These are phyloP conservation scores for Dasypogon diadema DNA, from an alignment of 2,888 invertebrate genomes.

Conservation along the genomic window DNA sequence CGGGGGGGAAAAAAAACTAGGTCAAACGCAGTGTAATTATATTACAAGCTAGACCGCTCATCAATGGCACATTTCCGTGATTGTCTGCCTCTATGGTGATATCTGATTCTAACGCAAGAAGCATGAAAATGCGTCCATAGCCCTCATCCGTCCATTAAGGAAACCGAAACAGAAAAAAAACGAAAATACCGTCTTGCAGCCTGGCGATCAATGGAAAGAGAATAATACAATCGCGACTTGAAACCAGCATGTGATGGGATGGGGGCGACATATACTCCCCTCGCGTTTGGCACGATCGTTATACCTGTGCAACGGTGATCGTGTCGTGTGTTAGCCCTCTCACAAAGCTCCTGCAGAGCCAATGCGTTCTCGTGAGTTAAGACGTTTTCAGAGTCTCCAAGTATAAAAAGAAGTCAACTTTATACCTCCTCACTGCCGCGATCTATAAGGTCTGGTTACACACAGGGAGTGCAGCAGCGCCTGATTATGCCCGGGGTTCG, in stretches of 20 bases:
- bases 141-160: not conserved
- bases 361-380: too few species aligned
- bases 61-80: not conserved
- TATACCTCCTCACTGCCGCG: slow-evolving; percentile 15
- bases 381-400: too few species aligned
- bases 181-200: not conserved
- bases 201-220: not conserved
- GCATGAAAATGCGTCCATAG: not conserved
- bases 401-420: not conserved
- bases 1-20: not conserved
- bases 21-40: not conserved
- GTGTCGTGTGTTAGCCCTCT: not conserved
- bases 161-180: not conserved
- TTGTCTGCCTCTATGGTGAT: not conserved
- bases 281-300: not conserved
- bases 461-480: slow-evolving; percentile 11
- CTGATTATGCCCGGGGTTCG: not conserved
- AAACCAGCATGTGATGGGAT: not conserved
- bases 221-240: not conserved
- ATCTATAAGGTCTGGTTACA: slow-evolving; percentile 13
- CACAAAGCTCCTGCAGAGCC: too few species aligned
- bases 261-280: not conserved
- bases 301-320: not conserved
- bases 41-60: not conserved
- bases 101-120: slow-evolving; percentile 1